Evolutionary conservation across 2,888 invertebrate genomes (phyloP), one percentile per base, ranked within the genome.

Genomic region (Prostheceraeus crozeri): DNA sequence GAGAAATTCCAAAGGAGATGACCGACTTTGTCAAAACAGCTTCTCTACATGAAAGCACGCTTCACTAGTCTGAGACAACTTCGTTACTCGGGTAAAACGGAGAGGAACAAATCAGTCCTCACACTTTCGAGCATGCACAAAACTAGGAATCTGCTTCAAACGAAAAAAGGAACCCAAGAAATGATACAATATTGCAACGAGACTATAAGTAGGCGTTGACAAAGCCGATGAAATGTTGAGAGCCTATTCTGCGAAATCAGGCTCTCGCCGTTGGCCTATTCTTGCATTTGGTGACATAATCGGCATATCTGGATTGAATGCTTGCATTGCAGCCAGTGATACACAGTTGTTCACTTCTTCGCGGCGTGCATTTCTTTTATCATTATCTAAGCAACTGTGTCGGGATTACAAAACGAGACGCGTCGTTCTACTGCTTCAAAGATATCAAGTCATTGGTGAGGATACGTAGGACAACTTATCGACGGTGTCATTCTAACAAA

Each of bases 71-170:
- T 28, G 48, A 48, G 48, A 16, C 23, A 30, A 48, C 19, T n/a
- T 28, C 48, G 28, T 25, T 23, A 48, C 25, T 48, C 28, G 48
- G 23, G 27, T 48, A 48, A 25, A 48, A 48, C 27, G 48, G 27
- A 48, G 28, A 48, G 48, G 27, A 48, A 48, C 27, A 48, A 48
- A 48, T 4, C 25, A 28, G 48, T 48, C 28, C 28, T 48, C 27
- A 11, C 28, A 48, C 48, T 48, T 48, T 48, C 48, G 48, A 48
- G 48, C 48, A 48, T 48, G 48, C 48, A 48, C 48, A 48, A 48
- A 40, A 48, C 25, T 48, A 30, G 48, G 23, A 10, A 30, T 30
- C n/a, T 4, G 28, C 19, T 48, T 28, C n/a, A 48, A 48, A 48
- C 48, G 14, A 21, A 40, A 40, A 40, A 40, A 40, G 28, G 48